Percentiles rank a stretch among this genome's conserved stretches.
These are phyloP conservation scores for Chionomys nivalis DNA, from an alignment of 2,113 vertebrate genomes.

Conservation along the genomic window DNA sequence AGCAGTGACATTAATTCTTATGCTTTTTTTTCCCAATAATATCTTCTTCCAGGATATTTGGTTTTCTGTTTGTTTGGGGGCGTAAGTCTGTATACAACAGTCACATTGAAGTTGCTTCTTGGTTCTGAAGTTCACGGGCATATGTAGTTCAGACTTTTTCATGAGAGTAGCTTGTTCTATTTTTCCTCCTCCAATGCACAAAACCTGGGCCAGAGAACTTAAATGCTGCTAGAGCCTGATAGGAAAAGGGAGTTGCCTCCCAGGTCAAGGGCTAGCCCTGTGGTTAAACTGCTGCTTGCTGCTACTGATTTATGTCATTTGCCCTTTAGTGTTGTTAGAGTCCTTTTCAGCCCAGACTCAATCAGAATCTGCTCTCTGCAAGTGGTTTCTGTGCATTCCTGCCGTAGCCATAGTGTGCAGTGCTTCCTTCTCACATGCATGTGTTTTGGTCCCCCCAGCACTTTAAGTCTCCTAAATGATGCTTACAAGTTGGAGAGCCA, in stretches of 20 bases:
- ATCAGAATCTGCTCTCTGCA: not conserved
- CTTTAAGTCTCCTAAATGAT: conserved; percentile 36
- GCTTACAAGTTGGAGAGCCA: not conserved
- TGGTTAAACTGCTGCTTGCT: not conserved
- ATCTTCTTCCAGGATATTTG: not conserved
- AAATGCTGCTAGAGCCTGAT: conserved; percentile 8
- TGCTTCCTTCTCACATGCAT: not conserved
- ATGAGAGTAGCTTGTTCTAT: not conserved
- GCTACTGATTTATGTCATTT: conserved; percentile 27
- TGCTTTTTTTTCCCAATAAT: not conserved
- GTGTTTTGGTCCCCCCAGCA: conserved; percentile 36
- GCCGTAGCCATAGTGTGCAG: not conserved
- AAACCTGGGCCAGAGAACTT: not conserved
- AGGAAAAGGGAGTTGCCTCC: not conserved
- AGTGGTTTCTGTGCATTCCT: not conserved
- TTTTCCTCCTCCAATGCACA: not conserved
- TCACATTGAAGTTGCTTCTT: not conserved
- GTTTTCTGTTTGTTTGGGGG: not conserved
- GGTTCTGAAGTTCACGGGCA: not conserved
- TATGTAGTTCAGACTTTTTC: not conserved
- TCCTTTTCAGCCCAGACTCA: conserved; percentile 5
- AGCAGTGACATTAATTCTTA: not conserved
- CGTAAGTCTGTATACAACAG: not conserved
- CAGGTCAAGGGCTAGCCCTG: not conserved
- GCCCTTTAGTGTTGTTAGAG: not conserved